Evolutionary conservation across 1,140 invertebrate genomes (phyloP).

Genomic region (Liolophura sinensis): DNA sequence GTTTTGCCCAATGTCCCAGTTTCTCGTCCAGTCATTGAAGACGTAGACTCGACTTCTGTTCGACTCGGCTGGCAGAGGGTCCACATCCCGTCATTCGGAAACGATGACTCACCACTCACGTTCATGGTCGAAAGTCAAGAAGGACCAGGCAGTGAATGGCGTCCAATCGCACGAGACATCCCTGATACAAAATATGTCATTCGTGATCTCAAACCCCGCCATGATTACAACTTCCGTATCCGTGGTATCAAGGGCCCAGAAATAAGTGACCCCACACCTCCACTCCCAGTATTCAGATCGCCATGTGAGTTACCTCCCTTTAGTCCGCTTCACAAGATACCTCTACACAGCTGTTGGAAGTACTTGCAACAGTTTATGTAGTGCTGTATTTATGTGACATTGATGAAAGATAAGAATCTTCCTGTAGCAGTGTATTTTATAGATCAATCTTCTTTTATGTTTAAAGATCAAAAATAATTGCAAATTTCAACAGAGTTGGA

Average conservation of each 20-base stretch:
- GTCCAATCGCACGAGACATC: constrained; percentile 39
- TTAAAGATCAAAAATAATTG: no score
- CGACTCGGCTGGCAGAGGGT: constrained; percentile 43
- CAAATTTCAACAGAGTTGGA: no score
- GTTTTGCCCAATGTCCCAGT: constrained; percentile 41
- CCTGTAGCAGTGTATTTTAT: no score
- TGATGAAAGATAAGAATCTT: no score
- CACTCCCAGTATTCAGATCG: constrained; percentile 42
- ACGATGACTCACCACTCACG: constrained; percentile 2
- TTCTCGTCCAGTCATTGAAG: constrained; percentile 33
- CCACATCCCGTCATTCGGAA: constrained; percentile 36
- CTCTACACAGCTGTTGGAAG: no score
- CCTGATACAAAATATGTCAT: constrained; percentile 32
- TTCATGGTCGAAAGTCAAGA: constrained; percentile 35
- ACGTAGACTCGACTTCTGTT: constrained; percentile 36
- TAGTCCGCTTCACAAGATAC: no score
- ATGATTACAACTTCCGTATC: constrained; percentile 48
- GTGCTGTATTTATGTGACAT: no score
- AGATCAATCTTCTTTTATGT: no score
- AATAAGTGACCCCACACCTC: constrained; percentile 49
- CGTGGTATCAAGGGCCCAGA: constrained; percentile 76
- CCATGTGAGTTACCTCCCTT: constrained; percentile 22
- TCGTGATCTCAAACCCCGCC: constrained; percentile 37
- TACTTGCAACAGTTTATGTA: no score
- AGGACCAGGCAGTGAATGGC: constrained; percentile 43